Evolutionary conservation across 2,113 vertebrate genomes (phyloP).

Genomic region (Rostratula benghalensis): DNA sequence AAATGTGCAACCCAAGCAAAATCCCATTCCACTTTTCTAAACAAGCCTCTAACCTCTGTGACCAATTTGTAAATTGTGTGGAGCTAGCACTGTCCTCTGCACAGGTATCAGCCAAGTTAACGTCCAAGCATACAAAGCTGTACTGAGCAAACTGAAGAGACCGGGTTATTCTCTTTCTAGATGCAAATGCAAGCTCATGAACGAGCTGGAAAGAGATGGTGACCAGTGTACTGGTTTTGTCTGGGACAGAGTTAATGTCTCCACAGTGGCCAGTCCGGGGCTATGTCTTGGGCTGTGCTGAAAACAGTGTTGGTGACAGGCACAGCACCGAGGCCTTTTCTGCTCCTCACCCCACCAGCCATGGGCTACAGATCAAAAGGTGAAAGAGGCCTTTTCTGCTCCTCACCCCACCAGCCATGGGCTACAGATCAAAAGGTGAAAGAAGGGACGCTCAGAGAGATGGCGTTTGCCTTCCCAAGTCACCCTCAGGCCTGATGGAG

Average conservation of each 20-base stretch:
- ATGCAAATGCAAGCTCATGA: neutral
- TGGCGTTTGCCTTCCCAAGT: neutral
- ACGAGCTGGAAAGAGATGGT: neutral
- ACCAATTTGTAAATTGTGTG: neutral
- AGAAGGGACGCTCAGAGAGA: neutral
- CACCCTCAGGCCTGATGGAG: accelerated
- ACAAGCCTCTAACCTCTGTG: neutral
- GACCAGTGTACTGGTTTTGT: neutral
- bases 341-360: neutral
- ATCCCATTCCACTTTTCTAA: neutral
- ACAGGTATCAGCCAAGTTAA: neutral
- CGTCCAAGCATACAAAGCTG: neutral
- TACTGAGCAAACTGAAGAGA: neutral
- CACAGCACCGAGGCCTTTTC: neutral
- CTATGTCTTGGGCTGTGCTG: neutral
- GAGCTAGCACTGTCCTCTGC: neutral
- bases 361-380: neutral
- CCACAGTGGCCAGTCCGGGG: accelerated
- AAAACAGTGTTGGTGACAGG: neutral
- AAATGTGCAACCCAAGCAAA: neutral
- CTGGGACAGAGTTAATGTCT: neutral
- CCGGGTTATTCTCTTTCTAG: neutral
- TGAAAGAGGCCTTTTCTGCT: too few species aligned
- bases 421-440: too few species aligned
- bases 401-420: neutral